Conservation (phyloP, 2,797 vertebrate genomes). For the Pagetopsis macropterus region DNA sequence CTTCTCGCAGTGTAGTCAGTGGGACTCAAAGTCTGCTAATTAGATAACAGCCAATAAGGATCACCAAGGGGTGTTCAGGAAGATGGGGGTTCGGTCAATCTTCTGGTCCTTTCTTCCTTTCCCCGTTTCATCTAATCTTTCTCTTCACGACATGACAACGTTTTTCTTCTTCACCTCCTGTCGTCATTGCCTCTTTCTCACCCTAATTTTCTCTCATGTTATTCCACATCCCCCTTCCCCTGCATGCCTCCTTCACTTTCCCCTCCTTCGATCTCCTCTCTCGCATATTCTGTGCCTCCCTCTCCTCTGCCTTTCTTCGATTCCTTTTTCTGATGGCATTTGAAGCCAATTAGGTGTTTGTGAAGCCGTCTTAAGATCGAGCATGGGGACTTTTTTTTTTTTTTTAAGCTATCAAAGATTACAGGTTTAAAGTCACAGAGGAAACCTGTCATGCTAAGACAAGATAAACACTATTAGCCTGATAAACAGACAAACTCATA, state of each 20-base stretch:
- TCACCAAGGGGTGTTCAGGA: conserved; percentile 47
- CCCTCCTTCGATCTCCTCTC: not conserved
- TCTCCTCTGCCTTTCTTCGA: conserved; percentile 11
- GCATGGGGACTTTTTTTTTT: conserved; percentile 36
- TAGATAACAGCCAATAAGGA: conserved; percentile 50
- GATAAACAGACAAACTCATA: conserved; percentile 37
- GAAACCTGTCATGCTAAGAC: conserved; percentile 43
- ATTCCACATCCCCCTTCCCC: conserved; percentile 22
- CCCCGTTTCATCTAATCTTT: conserved; percentile 29
- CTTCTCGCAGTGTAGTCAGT: conserved; percentile 56
- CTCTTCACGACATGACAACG: conserved; percentile 11
- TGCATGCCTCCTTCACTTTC: conserved; percentile 10
- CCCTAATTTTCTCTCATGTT: conserved; percentile 39
- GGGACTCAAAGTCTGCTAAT: conserved; percentile 62
- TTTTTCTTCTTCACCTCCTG: conserved; percentile 30
- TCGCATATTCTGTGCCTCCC: conserved; percentile 5
- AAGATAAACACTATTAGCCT: conserved; percentile 61
- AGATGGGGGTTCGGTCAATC: conserved; percentile 35
- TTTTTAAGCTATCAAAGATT: conserved; percentile 44
- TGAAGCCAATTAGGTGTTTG: conserved; percentile 71
- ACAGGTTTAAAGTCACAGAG: conserved; percentile 26
- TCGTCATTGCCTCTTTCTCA: conserved; percentile 14
- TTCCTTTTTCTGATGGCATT: conserved; percentile 54
- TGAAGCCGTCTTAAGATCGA: conserved; percentile 37
- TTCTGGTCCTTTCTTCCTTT: conserved; percentile 23